phyloP scores from a whole-genome alignment of 1,140 invertebrate genomes.

The Stegodyphus mimosarum region DNA sequence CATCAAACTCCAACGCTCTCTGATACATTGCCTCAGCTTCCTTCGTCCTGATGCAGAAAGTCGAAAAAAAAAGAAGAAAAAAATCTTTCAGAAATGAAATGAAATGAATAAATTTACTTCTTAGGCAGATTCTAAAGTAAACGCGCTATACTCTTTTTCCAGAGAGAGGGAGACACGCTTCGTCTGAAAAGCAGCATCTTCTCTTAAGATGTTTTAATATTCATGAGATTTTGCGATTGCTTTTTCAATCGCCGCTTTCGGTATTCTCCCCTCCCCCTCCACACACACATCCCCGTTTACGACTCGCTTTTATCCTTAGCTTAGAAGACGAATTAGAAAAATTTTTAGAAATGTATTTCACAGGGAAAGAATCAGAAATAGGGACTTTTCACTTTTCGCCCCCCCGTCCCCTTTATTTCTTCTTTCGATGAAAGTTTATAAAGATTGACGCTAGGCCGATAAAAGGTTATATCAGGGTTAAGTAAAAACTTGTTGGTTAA shows the following conservation, averaged over 20 bases:
- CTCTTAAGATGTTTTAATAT: constrained; percentile 50
- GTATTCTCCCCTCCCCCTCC: background rate
- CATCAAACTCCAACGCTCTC: constrained; percentile 67
- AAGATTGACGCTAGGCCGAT: too few species aligned
- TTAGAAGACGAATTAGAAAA: constrained; percentile 46
- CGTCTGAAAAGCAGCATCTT: constrained; percentile 19
- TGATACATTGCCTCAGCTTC: constrained; percentile 69
- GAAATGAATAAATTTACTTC: constrained; percentile 52
- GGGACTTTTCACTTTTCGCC: background rate
- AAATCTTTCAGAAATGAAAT: constrained; percentile 17
- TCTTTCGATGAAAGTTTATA: too few species aligned
- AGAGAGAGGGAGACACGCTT: background rate
- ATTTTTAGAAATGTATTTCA: background rate
- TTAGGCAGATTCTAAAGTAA: constrained; percentile 25
- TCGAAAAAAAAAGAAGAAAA: background rate
- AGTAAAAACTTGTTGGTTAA: too few species aligned
- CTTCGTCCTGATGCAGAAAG: constrained; percentile 62
- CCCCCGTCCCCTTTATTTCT: too few species aligned
- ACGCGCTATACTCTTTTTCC: constrained; percentile 28
- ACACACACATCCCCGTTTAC: background rate
- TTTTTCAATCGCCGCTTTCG: constrained; percentile 34
- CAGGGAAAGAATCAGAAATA: too few species aligned
- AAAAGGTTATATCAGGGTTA: too few species aligned
- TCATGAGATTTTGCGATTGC: constrained; percentile 55
- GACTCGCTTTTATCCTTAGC: constrained; percentile 21